Base-by-base conservation (phyloP, 2,888 invertebrate genomes). In the Tenthredo distinguenda region DNA sequence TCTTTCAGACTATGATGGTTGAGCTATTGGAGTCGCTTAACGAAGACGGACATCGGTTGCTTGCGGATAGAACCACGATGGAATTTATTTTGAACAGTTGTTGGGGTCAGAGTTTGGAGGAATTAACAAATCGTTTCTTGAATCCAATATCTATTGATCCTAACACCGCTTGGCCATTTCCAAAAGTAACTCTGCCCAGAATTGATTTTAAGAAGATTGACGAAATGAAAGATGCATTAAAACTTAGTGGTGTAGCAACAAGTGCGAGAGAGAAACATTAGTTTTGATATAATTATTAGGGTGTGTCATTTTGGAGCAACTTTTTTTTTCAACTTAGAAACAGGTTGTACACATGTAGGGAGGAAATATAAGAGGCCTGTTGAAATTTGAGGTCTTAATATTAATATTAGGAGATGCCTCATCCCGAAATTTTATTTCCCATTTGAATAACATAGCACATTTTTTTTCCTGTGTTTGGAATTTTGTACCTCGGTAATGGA, bases 101-200 rank as follows among this genome's bases (percentile, higher is more conserved):
- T 58, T 87, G 88, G 86, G 88, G 87, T 18, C 85, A 87, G 15
- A 87, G 86, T 85, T 85, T 88, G 81, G 86, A 86, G 34, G 71
- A 76, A 31, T 74, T 88, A 12, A 74, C 86, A 15, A 84, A 88
- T 18, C 81, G 83, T 79, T 88, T 88, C 74, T 81, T 84, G 74
- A 85, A 85, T 50, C 85, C 85, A 72, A 58, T 87, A 10, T 58
- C 26, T 4, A 86, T 87, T 15, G 84, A 77, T 12, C 87, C 87
- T 47, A 87, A 86, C 43, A 85, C 86, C 2, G 85, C 88, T 18
- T 88, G 88, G 88, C 88, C 88, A 40, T 86, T 88, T 77, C 84
- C 88, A 26, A 85, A 86, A 71, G 65, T 84, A 47, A 83, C 84
- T 21, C 84, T 85, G 18, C 85, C 87, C 18, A 12, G 77, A 18